Evolutionary conservation across 2,888 invertebrate species (phyloP), one percentile per base, ranked within the genome.

Genomic region (Pachydiplax longipennis): DNA sequence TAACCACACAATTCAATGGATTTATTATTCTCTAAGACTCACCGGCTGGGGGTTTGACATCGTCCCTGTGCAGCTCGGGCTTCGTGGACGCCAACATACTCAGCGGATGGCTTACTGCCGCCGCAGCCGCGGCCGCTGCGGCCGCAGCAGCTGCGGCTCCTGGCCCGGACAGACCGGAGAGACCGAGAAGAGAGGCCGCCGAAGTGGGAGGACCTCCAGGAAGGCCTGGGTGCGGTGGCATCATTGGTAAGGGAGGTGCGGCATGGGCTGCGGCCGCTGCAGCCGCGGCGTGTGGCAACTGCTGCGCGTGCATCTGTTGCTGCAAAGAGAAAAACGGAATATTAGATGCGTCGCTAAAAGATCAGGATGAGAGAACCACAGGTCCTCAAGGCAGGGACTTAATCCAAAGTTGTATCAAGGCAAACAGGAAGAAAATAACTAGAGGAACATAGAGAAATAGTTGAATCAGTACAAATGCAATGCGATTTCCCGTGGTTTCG

Each of bases 221-320:
- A 87, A 95, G 93, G 37, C 96, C 95, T 5, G 96, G 96, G 94
- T 96, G 96, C 80, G 87, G 87, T 37, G 96, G 96, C 94, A 96
- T 96, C 95, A 97, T 96, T 83, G 96, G 96, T 91, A 96, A 94
- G n/a, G 97, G 96, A 80, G 97, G 96, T 90, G 97, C 97, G 82
- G 96, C 96, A 96, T 96, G 91, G 96, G 95, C 31, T 95, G 95
- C 92, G 95, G 94, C 93, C 95, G 94, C 92, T 97, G 97, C 91
- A 95, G 93, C 93, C 93, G 94, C 94, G n/a, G 95, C 95, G 92
- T 96, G 97, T 83, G 96, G 95, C 92, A 97, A 95, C 94, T 98
- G 98, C 93, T 98, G 98, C 61, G 98, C 98, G 94, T 98, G 98
- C 97, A 98, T 98, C 95, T 98, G 98, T 94, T 98, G 98, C 94